Percentiles rank a stretch among this genome's conserved stretches.
Evolutionary conservation across 2,888 invertebrate species (phyloP).

Genomic region (Mamestra brassicae): DNA sequence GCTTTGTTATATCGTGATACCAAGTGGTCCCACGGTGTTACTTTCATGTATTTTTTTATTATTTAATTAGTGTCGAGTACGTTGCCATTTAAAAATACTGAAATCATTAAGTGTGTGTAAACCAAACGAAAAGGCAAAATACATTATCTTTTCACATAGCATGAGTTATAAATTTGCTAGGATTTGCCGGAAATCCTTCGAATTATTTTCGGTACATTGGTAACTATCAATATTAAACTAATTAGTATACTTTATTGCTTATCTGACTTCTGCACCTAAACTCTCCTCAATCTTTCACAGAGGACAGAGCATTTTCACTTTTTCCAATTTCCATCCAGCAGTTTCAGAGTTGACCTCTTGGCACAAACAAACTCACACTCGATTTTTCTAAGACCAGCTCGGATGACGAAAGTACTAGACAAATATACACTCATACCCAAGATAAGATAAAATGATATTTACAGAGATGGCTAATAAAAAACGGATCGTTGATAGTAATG

Average conservation of each 20-base stretch:
- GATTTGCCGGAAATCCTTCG: neutral
- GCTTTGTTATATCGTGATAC: slow-evolving; percentile 39
- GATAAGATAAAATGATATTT: slow-evolving; percentile 75
- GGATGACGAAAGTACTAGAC: slow-evolving; percentile 38
- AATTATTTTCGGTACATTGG: neutral
- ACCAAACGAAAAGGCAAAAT: neutral
- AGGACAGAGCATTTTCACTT: neutral
- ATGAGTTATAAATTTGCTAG: neutral
- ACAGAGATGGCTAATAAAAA: slow-evolving; percentile 71
- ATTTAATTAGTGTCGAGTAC: neutral
- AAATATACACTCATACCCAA: slow-evolving; percentile 50
- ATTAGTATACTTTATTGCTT: neutral
- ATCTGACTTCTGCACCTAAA: neutral
- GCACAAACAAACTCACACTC: slow-evolving; percentile 24
- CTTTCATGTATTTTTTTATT: neutral
- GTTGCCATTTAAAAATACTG: neutral
- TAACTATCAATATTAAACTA: neutral
- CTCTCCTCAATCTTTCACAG: neutral
- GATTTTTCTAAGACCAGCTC: slow-evolving; percentile 14
- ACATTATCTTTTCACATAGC: neutral
- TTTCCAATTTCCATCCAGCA: neutral
- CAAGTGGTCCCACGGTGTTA: slow-evolving; percentile 7
- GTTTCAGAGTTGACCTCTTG: neutral
- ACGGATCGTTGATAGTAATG: slow-evolving; percentile 70
- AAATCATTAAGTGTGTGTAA: neutral